These are phyloP conservation scores for Odontamblyopus rebecca DNA, from an alignment of 2,797 vertebrate genomes.

Conservation along the genomic window DNA sequence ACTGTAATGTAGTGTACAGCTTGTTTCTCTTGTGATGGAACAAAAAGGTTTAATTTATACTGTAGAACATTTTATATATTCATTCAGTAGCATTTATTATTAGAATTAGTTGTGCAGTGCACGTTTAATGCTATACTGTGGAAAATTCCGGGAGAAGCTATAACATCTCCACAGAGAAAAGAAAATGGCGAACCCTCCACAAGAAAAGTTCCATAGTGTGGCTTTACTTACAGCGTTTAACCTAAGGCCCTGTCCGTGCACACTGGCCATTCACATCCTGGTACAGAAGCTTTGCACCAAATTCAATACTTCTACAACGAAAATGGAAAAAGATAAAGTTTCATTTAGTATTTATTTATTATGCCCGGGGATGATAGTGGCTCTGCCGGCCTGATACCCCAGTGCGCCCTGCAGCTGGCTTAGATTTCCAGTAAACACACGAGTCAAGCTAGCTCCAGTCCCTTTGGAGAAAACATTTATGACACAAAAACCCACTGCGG, in stretches of 20 bases:
- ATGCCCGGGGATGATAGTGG: conserved; percentile 4
- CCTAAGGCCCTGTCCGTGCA: neutral
- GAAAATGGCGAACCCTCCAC: no score
- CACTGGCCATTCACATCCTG: neutral
- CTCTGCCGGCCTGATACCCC: neutral
- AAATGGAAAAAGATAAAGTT: conserved; percentile 1
- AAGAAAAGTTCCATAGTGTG: no score
- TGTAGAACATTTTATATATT: no score
- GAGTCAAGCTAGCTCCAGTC: conserved; percentile 27
- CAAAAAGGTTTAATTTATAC: no score
- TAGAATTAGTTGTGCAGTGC: no score
- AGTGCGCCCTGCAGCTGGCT: conserved; percentile 17
- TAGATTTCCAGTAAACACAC: conserved; percentile 38
- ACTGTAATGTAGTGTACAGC: no score
- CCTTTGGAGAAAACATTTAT: conserved; percentile 21
- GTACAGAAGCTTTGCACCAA: neutral
- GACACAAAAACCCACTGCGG: conserved; percentile 19
- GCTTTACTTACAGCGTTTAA: no score
- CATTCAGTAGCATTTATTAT: no score
- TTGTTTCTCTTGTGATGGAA: no score
- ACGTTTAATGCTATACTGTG: no score
- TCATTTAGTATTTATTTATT: conserved; percentile 22
- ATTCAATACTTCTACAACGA: neutral
- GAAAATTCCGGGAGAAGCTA: no score
- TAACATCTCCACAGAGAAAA: no score